Conservation (phyloP, 2,113 vertebrate species). For the Lagenorhynchus albirostris region DNA sequence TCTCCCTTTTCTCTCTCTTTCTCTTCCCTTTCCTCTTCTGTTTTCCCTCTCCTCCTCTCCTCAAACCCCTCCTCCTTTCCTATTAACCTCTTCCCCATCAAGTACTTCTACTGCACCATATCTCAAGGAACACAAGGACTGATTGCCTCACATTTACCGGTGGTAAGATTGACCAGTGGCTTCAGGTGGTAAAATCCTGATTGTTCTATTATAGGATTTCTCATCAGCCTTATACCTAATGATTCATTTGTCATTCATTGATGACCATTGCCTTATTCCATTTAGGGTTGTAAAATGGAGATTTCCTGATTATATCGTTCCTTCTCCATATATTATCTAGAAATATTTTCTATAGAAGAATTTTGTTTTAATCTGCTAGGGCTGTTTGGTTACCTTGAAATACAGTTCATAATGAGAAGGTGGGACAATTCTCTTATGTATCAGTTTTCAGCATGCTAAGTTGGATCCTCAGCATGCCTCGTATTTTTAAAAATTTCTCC, state of each 20-base stretch:
- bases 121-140: background rate
- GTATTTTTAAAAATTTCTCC: background rate
- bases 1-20: too few relatives aligned
- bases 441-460: background rate
- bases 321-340: background rate
- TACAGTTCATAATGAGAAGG: background rate
- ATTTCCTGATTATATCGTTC: background rate
- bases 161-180: background rate
- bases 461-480: background rate
- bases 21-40: background rate
- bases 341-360: background rate
- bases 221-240: background rate
- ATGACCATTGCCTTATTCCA: background rate
- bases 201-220: background rate
- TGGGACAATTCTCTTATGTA: background rate
- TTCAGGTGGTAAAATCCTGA: background rate
- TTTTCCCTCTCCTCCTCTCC: background rate
- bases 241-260: background rate
- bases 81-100: rapidly evolving
- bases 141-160: background rate
- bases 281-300: background rate
- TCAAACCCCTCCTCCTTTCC: background rate
- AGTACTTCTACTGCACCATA: background rate
- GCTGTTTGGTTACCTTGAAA: background rate
- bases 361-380: background rate